These are phyloP conservation scores for Notolepis coatsorum DNA, from an alignment of 2,797 vertebrate species.

Conservation along the genomic window DNA sequence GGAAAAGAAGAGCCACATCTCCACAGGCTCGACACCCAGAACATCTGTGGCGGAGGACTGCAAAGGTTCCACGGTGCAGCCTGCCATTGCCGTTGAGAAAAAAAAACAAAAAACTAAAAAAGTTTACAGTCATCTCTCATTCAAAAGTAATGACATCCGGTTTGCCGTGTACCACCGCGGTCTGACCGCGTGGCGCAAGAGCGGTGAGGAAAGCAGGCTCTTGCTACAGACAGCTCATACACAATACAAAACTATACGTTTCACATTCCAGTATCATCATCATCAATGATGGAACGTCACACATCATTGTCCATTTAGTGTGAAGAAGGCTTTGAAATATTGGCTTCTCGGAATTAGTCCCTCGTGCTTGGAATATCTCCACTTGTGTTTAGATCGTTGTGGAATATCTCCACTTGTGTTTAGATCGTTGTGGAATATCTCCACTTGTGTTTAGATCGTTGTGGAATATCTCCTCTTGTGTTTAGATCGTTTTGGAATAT, in stretches of 20 bases:
- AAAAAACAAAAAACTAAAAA: background rate
- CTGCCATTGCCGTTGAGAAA: background rate
- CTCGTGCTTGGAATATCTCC: background rate
- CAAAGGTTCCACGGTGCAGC: too few species aligned
- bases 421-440: constrained; percentile 12
- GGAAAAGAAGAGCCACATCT: too few species aligned
- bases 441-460: constrained; percentile 9
- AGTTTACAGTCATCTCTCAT: too few species aligned
- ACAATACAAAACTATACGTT: constrained; percentile 46
- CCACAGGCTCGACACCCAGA: too few species aligned
- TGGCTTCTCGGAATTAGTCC: constrained; percentile 17
- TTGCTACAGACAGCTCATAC: constrained; percentile 51
- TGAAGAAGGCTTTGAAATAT: constrained; percentile 25
- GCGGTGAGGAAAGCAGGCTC: constrained; percentile 52
- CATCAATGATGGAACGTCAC: constrained; percentile 13
- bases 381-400: constrained; percentile 10
- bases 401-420: background rate
- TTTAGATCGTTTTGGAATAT: constrained; percentile 10
- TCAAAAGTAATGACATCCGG: too few species aligned
- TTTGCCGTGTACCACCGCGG: too few species aligned
- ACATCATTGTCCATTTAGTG: constrained; percentile 17
- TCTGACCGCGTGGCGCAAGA: too few species aligned
- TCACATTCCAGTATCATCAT: constrained; percentile 37
- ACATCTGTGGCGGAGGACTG: too few species aligned
- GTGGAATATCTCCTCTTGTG: background rate